These are phyloP conservation scores for Alaudala cheleensis DNA, from an alignment of 2,113 vertebrate genomes.

Conservation along the genomic window DNA sequence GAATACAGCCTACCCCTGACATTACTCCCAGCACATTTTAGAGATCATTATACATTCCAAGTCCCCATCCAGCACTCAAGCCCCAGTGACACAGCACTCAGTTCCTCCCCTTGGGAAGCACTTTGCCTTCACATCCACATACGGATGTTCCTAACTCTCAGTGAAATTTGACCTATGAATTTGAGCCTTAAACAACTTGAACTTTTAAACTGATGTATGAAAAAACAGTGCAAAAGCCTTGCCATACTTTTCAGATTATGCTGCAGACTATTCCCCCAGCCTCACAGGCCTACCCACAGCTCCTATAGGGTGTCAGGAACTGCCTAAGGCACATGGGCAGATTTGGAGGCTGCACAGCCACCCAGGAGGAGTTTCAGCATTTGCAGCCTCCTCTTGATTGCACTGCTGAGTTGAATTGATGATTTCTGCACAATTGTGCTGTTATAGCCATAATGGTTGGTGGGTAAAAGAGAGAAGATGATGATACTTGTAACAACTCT, in stretches of 20 bases:
- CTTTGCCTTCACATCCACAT: background rate
- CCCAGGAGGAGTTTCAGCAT: background rate
- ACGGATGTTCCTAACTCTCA: background rate
- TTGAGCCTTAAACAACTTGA: background rate
- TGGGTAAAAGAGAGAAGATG: background rate
- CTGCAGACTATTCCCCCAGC: background rate
- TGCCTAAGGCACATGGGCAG: background rate
- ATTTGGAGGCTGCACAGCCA: background rate
- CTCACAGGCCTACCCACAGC: background rate
- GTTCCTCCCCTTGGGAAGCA: background rate
- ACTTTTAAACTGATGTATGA: background rate
- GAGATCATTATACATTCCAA: background rate
- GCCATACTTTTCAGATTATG: background rate
- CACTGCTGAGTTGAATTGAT: background rate
- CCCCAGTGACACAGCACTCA: background rate
- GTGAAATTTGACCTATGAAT: background rate
- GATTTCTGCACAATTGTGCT: background rate
- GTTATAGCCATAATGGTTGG: background rate
- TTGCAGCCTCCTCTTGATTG: background rate
- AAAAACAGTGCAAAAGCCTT: background rate
- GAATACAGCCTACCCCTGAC: background rate
- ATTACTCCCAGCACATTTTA: background rate
- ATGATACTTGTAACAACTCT: background rate
- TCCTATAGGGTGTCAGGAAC: background rate
- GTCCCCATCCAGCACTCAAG: background rate